A percentile compares a stretch with the other conserved stretches of the same genome.
These are phyloP conservation scores for Karalla daura DNA, from an alignment of 2,797 vertebrate species.

Conservation along the genomic window DNA sequence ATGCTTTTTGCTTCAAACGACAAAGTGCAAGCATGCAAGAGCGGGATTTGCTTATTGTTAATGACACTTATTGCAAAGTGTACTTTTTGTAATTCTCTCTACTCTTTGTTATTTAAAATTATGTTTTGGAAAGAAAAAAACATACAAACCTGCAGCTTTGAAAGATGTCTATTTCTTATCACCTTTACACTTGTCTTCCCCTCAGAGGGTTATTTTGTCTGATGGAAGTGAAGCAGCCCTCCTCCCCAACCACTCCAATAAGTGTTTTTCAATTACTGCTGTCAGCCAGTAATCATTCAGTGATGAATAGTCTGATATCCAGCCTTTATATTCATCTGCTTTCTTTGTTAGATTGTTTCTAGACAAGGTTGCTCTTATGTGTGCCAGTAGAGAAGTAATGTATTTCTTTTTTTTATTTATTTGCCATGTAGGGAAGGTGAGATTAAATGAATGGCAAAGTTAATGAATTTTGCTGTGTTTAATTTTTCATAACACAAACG, in stretches of 20 bases:
- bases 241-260: conserved; percentile 94
- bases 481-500: conserved; percentile 71
- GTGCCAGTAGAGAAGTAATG: conserved; percentile 50
- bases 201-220: conserved; percentile 88
- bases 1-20: too few relatives aligned
- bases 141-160: conserved; percentile 53
- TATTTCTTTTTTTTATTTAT: conserved; percentile 54
- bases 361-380: conserved; percentile 60
- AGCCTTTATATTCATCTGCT: conserved; percentile 97
- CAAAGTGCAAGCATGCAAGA: neutral
- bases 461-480: conserved; percentile 70
- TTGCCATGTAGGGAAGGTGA: conserved; percentile 68
- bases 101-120: too few relatives aligned
- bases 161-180: conserved; percentile 80
- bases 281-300: conserved; percentile 95
- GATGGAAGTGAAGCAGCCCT: conserved; percentile 85
- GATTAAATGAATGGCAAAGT: conserved; percentile 70
- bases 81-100: neutral
- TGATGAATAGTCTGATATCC: conserved; percentile 99
- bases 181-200: conserved; percentile 81
- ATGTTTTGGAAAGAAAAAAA: conserved; percentile 9
- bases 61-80: neutral
- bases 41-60: neutral
- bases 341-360: conserved; percentile 84
- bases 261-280: conserved; percentile 99